A percentile compares a stretch with the other conserved stretches of the same genome.
These are phyloP conservation scores for Catostomus latipinnis DNA, from an alignment of 2,797 vertebrate genomes.

Conservation along the genomic window DNA sequence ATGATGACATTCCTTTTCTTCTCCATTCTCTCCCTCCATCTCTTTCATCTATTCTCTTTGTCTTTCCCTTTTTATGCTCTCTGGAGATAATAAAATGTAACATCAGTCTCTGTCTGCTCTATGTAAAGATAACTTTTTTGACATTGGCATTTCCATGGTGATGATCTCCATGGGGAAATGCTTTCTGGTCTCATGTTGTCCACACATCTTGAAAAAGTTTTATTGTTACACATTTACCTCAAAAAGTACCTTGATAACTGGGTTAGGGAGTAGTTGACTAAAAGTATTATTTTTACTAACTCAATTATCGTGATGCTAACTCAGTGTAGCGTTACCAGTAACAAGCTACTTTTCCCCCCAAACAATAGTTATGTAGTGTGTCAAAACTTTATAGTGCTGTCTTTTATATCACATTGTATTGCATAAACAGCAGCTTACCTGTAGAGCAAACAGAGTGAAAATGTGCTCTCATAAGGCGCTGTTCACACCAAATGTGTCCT, in stretches of 20 bases:
- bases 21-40: not conserved
- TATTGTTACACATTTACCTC: not conserved
- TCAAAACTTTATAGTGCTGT: too few species aligned
- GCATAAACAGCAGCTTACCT: too few species aligned
- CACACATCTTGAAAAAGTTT: conserved; percentile 1
- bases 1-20: conserved; percentile 51
- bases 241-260: conserved; percentile 17
- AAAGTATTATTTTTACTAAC: not conserved
- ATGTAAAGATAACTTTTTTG: conserved; percentile 35
- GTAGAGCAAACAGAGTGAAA: too few species aligned
- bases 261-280: not conserved
- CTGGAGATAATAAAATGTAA: conserved; percentile 47
- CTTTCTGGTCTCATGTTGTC: not conserved
- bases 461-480: too few species aligned
- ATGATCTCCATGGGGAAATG: conserved; percentile 35
- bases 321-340: not conserved
- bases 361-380: too few species aligned
- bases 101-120: conserved; percentile 42
- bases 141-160: conserved; percentile 47
- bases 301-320: not conserved
- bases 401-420: too few species aligned
- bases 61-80: conserved; percentile 23
- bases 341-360: too few species aligned
- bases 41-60: conserved; percentile 29
- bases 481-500: too few species aligned